Percentiles rank a stretch among this genome's conserved stretches.
These are phyloP conservation scores for Chironomus tentans DNA, from an alignment of 2,888 invertebrate genomes.

Conservation along the genomic window DNA sequence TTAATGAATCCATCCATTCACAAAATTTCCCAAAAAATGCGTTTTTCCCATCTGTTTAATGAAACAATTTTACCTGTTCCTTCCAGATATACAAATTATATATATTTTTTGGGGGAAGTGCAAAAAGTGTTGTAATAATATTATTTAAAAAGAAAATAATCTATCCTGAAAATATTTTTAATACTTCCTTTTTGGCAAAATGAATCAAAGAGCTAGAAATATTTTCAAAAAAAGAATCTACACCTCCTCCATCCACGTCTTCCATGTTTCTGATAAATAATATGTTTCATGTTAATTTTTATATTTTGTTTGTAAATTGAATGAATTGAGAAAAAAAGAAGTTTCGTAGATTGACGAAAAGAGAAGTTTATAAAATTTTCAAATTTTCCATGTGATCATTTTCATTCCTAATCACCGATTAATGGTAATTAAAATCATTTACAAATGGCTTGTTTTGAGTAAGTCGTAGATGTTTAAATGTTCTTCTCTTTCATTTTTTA, in stretches of 20 bases:
- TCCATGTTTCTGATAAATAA: background rate
- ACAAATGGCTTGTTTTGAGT: slow-evolving; percentile 23
- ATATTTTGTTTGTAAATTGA: slow-evolving; percentile 15
- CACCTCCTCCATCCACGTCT: background rate
- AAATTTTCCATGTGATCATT: slow-evolving; percentile 13
- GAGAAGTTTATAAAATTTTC: slow-evolving; percentile 2
- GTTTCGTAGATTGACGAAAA: background rate
- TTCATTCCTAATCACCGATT: slow-evolving; percentile 13
- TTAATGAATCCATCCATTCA: too few species aligned
- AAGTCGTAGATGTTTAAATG: slow-evolving; percentile 5
- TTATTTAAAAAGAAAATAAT: slow-evolving; percentile 20
- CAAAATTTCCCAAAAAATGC: too few species aligned
- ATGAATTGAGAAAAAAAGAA: too few species aligned
- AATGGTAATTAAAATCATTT: slow-evolving; percentile 23
- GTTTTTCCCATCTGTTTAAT: too few species aligned
- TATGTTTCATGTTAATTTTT: slow-evolving; percentile 21
- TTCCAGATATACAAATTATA: too few species aligned
- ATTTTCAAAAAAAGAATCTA: too few species aligned
- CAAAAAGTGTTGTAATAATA: background rate
- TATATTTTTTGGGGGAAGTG: background rate
- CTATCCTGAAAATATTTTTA: background rate
- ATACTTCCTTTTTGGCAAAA: slow-evolving; percentile 9
- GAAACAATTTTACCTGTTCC: too few species aligned
- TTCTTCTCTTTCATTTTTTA: background rate
- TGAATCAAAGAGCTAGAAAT: too few species aligned